These are phyloP conservation scores for Ahaetulla prasina DNA, from an alignment of 2,113 vertebrate genomes.

Conservation along the genomic window DNA sequence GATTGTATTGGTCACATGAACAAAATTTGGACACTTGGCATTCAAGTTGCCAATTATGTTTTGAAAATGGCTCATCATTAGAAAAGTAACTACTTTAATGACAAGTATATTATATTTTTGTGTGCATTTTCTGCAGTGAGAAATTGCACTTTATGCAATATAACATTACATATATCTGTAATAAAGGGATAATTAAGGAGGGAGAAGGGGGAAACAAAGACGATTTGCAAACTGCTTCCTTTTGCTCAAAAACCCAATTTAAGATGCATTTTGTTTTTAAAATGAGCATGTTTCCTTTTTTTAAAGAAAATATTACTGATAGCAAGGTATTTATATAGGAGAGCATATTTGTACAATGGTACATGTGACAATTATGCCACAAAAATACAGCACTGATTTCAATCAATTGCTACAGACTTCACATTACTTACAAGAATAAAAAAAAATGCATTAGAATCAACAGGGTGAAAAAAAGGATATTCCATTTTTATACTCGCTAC, in stretches of 20 bases:
- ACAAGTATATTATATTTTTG: not conserved
- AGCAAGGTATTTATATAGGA: conserved; percentile 31
- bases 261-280: not conserved
- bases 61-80: not conserved
- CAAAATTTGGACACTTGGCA: not conserved
- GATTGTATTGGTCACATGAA: not conserved
- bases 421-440: not conserved
- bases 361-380: conserved; percentile 43
- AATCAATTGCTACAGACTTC: conserved; percentile 33
- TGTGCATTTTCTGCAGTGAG: not conserved
- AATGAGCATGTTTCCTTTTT: not conserved
- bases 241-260: not conserved
- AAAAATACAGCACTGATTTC: conserved; percentile 22
- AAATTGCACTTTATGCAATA: not conserved
- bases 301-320: not conserved
- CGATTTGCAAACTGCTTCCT: not conserved
- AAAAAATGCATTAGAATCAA: conserved; percentile 13
- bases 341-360: conserved; percentile 39
- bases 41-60: not conserved
- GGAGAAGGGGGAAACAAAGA: not conserved
- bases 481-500: conserved; percentile 51
- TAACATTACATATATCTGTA: not conserved
- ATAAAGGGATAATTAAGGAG: not conserved
- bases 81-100: not conserved
- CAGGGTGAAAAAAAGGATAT: conserved; percentile 42